phyloP scores from a whole-genome alignment of 2,888 invertebrate species.

The Pollenia amentaria region DNA sequence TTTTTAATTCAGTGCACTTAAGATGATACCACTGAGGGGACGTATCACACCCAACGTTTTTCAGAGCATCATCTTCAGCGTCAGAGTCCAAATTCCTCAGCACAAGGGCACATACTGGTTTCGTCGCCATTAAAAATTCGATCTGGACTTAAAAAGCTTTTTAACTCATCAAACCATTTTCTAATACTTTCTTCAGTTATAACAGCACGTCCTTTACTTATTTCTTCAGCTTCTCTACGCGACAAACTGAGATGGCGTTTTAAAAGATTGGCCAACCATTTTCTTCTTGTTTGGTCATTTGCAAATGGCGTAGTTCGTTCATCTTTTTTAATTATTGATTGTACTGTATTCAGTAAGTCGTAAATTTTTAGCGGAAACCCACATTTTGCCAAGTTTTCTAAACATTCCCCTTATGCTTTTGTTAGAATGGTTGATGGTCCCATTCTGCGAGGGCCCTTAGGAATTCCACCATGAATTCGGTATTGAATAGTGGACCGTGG shows the following conservation, averaged over 20 bases:
- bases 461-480: conserved; percentile 16
- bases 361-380: conserved; percentile 43
- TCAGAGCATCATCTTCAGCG: conserved; percentile 30
- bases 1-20: no score
- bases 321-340: no score
- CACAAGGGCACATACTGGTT: conserved; percentile 34
- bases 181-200: no score
- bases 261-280: conserved; percentile 12
- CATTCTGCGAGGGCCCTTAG: conserved; percentile 18
- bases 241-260: conserved; percentile 21
- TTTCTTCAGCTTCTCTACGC: conserved; percentile 25
- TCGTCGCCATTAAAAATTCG: conserved; percentile 29
- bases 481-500: no score
- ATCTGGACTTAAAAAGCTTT: neutral
- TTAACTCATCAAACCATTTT: conserved; percentile 35
- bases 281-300: conserved; percentile 28
- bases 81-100: conserved; percentile 21
- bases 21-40: no score
- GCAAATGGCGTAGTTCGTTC: conserved; percentile 32
- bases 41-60: no score
- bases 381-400: conserved; percentile 36
- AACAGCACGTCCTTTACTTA: conserved; percentile 20
- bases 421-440: conserved; percentile 31
- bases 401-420: conserved; percentile 19
- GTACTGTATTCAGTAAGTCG: no score